A percentile compares a stretch with the other conserved stretches of the same genome.
Conservation (phyloP, 2,888 invertebrate genomes). For the Cyrtodaria siliqua region DNA sequence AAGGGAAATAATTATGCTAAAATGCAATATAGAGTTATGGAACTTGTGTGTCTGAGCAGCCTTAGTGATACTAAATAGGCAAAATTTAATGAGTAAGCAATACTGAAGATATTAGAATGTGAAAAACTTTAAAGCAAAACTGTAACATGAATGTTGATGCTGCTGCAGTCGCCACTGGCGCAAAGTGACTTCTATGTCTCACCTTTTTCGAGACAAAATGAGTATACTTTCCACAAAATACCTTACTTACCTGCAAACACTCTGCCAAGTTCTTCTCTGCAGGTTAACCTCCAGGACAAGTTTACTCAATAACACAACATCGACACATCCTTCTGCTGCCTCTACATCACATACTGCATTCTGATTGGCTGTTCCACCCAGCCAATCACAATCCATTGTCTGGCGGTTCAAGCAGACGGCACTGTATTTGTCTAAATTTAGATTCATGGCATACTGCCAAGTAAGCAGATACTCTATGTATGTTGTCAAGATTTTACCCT, state of each 20-base stretch:
- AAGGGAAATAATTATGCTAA: too few species aligned
- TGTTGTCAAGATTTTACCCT: constrained; percentile 24
- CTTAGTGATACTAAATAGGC: too few species aligned
- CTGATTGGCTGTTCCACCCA: constrained; percentile 31
- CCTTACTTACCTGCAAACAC: constrained; percentile 40
- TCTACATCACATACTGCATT: constrained; percentile 32
- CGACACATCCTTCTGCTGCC: constrained; percentile 32
- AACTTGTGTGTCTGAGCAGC: too few species aligned
- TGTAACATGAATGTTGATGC: too few species aligned
- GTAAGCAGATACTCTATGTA: constrained; percentile 24
- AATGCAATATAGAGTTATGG: too few species aligned
- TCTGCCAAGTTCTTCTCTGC: constrained; percentile 32
- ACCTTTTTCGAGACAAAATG: too few species aligned
- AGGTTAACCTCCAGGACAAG: constrained; percentile 34
- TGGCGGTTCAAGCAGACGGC: constrained; percentile 28
- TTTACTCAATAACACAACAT: constrained; percentile 41
- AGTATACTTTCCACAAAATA: too few species aligned
- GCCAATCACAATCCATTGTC: constrained; percentile 40
- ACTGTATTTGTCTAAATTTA: constrained; percentile 33
- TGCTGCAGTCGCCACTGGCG: too few species aligned
- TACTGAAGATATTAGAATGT: too few species aligned
- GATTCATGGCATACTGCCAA: constrained; percentile 40
- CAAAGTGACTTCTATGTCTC: too few species aligned
- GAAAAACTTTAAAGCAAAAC: too few species aligned
- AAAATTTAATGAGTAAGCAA: too few species aligned